Percentiles rank a stretch among this genome's conserved stretches.
These are phyloP conservation scores for Hyphantria cunea DNA, from an alignment of 1,140 invertebrate genomes.

Conservation along the genomic window DNA sequence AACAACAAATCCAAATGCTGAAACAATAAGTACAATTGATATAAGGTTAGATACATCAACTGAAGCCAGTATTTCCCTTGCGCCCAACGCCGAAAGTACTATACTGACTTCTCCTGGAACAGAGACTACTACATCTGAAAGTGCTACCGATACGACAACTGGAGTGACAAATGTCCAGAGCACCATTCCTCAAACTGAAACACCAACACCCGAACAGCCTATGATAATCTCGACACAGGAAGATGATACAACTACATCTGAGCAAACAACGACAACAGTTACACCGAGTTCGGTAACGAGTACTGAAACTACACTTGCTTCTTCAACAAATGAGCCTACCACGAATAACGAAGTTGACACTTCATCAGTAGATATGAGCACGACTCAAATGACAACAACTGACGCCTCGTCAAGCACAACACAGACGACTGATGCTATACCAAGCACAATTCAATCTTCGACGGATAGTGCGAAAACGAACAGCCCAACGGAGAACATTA, in stretches of 20 bases:
- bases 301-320: slow-evolving; percentile 15
- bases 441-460: slow-evolving; percentile 8
- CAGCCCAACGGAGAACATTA: slow-evolving; percentile 36
- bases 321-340: slow-evolving; percentile 11
- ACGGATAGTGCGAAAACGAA: slow-evolving; percentile 29
- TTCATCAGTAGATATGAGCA: slow-evolving; percentile 3
- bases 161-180: neutral
- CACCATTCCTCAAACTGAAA: neutral
- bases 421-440: neutral
- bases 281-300: slow-evolving; percentile 3
- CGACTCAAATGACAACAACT: slow-evolving; percentile 32
- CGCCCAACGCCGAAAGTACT: slow-evolving; percentile 36
- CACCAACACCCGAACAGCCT: slow-evolving; percentile 21
- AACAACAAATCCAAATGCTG: slow-evolving; percentile 51
- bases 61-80: slow-evolving; percentile 27
- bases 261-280: slow-evolving; percentile 1
- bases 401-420: neutral
- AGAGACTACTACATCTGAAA: slow-evolving; percentile 13
- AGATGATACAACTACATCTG: neutral
- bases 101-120: neutral
- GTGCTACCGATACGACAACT: slow-evolving; percentile 11
- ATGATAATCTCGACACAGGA: slow-evolving; percentile 4
- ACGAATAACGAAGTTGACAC: slow-evolving; percentile 39
- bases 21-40: slow-evolving; percentile 49
- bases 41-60: slow-evolving; percentile 40